Conservation (phyloP, 2,113 vertebrate species). For the Lanius collurio region DNA sequence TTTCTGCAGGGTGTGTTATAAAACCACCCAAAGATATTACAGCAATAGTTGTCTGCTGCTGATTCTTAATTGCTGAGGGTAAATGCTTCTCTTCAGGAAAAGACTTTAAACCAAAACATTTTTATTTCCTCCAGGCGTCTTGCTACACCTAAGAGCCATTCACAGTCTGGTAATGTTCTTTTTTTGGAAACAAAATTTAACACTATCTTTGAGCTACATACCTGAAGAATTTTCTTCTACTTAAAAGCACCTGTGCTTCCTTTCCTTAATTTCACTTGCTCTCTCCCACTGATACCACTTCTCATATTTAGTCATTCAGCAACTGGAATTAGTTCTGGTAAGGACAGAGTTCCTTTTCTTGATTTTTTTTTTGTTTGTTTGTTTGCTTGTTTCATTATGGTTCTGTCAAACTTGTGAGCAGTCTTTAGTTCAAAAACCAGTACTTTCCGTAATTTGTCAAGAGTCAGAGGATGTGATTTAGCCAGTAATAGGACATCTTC, state of each 20-base stretch:
- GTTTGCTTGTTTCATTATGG: not conserved
- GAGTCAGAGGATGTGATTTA: not conserved
- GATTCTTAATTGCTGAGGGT: slow-evolving; percentile 24
- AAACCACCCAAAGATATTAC: not conserved
- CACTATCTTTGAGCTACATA: not conserved
- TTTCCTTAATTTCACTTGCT: not conserved
- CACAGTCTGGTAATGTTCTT: slow-evolving; percentile 14
- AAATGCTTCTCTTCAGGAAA: slow-evolving; percentile 24
- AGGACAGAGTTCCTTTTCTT: not conserved
- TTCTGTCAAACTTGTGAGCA: not conserved
- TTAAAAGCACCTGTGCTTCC: not conserved
- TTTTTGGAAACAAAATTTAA: slow-evolving; percentile 42
- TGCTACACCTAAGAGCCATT: not conserved
- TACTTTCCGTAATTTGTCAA: not conserved
- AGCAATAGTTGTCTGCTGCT: not conserved
- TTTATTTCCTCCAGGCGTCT: not conserved
- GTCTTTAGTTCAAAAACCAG: not conserved
- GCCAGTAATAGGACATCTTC: not conserved
- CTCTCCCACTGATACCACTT: not conserved
- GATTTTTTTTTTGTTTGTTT: not conserved
- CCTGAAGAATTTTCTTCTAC: not conserved
- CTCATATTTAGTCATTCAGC: not conserved
- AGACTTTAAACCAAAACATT: slow-evolving; percentile 29
- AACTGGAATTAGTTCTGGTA: not conserved
- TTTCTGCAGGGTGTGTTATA: not conserved